Conservation (phyloP, 2,113 vertebrate species). For the Agelaius tricolor region DNA sequence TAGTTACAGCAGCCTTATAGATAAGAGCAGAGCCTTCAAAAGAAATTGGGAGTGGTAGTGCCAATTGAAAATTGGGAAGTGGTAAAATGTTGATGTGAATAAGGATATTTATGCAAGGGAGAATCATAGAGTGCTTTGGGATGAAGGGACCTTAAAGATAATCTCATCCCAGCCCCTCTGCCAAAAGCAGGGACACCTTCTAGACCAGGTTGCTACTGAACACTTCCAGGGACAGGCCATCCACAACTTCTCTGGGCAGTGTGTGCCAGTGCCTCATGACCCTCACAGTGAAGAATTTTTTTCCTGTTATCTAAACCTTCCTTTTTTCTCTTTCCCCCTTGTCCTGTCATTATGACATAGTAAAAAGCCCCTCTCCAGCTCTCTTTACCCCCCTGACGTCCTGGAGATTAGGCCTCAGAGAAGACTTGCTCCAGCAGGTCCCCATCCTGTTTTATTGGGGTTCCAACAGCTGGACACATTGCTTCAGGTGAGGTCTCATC, state of each 20-base stretch:
- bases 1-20: neutral
- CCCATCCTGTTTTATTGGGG: neutral
- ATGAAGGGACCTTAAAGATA: neutral
- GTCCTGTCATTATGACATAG: neutral
- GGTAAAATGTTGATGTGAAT: neutral
- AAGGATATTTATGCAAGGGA: neutral
- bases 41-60: neutral
- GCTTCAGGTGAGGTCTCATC: neutral
- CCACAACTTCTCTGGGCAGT: neutral
- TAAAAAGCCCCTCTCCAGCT: neutral
- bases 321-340: neutral
- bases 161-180: neutral
- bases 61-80: neutral
- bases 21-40: neutral
- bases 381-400: neutral
- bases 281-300: neutral
- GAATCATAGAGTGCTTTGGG: neutral
- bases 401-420: neutral
- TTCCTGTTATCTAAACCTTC: neutral
- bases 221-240: neutral
- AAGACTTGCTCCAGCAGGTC: neutral
- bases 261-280: neutral
- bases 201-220: neutral
- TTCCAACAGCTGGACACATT: neutral
- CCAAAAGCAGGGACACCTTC: neutral